A percentile compares a stretch with the other conserved stretches of the same genome.
Conservation (phyloP, 2,797 vertebrate species). For the Acipenser oxyrinchus region DNA sequence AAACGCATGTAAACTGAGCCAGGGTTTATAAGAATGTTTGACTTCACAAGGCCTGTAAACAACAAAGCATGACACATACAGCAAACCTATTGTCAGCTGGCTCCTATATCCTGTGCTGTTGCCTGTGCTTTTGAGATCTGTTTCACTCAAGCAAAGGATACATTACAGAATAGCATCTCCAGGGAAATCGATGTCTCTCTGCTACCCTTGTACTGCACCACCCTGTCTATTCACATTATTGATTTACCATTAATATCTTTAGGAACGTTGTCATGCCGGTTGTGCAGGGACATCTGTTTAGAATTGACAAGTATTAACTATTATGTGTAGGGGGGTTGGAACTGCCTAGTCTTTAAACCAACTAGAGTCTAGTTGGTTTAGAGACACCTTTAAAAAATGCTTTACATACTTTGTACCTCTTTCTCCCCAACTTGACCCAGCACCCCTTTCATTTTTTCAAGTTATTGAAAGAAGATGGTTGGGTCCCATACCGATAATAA, state of each 20-base stretch:
- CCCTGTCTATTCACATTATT: slow-evolving; percentile 1
- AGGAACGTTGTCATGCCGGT: background rate
- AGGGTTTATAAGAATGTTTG: slow-evolving; percentile 22
- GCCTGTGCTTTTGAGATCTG: too few relatives aligned
- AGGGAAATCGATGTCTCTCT: background rate
- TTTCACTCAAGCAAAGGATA: background rate
- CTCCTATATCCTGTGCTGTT: background rate
- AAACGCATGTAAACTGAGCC: slow-evolving; percentile 4
- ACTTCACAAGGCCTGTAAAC: slow-evolving; percentile 24
- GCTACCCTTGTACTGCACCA: background rate
- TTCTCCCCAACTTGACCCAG: too few relatives aligned
- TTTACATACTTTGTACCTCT: too few relatives aligned
- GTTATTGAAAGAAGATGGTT: too few relatives aligned
- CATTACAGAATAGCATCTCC: slow-evolving; percentile 9
- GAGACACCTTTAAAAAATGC: too few relatives aligned
- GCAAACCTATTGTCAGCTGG: slow-evolving; percentile 7
- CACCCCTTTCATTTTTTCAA: too few relatives aligned
- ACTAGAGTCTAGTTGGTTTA: too few relatives aligned
- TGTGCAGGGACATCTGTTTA: background rate
- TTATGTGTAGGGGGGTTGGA: background rate
- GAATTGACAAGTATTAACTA: background rate
- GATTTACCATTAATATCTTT: slow-evolving; percentile 16
- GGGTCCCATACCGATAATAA: too few relatives aligned
- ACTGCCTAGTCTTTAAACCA: too few relatives aligned
- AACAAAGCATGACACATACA: slow-evolving; percentile 31